phyloP scores from a whole-genome alignment of 2,888 invertebrate genomes.

The Apamea anceps region DNA sequence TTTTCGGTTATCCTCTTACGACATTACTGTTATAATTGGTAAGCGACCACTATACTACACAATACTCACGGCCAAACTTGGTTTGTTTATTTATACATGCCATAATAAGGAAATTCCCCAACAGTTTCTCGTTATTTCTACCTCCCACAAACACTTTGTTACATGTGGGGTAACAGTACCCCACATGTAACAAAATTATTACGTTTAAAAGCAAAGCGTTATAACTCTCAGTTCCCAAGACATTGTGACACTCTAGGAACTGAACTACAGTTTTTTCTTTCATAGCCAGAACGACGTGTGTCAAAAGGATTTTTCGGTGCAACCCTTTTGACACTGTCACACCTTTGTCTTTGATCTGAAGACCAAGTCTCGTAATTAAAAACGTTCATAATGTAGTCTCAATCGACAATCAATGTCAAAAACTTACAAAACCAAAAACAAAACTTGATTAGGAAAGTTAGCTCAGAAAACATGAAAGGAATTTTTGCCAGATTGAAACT shows the following conservation, averaged over 20 bases:
- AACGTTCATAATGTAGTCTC: neutral
- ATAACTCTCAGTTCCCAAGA: neutral
- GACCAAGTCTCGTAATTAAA: neutral
- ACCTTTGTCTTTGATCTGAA: too few species aligned
- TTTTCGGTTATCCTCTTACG: neutral
- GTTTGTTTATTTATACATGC: neutral
- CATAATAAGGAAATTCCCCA: conserved; percentile 14
- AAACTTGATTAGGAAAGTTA: too few species aligned
- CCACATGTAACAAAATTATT: neutral
- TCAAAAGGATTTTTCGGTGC: neutral
- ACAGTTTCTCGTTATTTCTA: conserved; percentile 33
- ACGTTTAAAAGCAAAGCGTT: conserved; percentile 6
- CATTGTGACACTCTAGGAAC: neutral
- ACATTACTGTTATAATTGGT: conserved; percentile 4
- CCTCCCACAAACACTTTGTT: neutral
- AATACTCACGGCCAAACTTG: conserved; percentile 11
- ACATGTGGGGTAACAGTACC: neutral
- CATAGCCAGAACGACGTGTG: too few species aligned
- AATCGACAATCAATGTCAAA: neutral
- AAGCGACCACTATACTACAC: neutral
- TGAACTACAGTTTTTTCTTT: neutral
- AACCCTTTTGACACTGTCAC: neutral
- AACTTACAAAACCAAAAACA: neutral
- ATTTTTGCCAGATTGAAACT: neutral
- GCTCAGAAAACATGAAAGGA: too few species aligned